Evolutionary conservation across 1,140 invertebrate genomes (phyloP), one percentile per base, ranked within the genome.

Genomic region (Vollenhovia emeryi): DNA sequence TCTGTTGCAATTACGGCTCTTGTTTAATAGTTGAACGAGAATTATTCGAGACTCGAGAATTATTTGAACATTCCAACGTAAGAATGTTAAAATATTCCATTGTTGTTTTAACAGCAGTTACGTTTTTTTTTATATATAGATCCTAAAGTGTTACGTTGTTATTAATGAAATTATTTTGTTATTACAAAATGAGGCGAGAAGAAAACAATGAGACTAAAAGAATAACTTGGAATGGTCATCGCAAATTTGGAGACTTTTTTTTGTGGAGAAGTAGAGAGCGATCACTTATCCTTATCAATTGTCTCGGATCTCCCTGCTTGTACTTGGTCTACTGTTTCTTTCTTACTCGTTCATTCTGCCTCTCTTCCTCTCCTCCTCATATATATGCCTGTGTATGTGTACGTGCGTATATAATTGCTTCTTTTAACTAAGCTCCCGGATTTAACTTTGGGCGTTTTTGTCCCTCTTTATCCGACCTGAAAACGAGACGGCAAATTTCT

Each of bases 401-500:
- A n/a, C n/a, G n/a, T n/a, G n/a, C n/a, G n/a, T 2, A 66, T 6
- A 91, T 93, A 94, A 94, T 94, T 94, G 92, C 92, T 93, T 93
- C 90, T 93, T 93, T 94, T 93, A 93, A 93, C 92, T 94, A 93
- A 94, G 92, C 92, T 93, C 90, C 86, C 45, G 90, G 90, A 93
- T 93, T 93, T 90, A 93, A 93, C 88, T 93, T 90, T 55, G 64
- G 64, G 87, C 62, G 69, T 55, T 86, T 89, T 80, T 84, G 83
- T 71, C 40, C 45, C 33, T 84, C 13, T 85, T 55, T 79, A 55
- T 73, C 55, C 68, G 52, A 57, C 40, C 11, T 30, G 21, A 18
- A 73, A 60, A 24, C 33, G 43, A 21, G 45, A 3, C 13, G 3
- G 43, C 59, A 64, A 82, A 69, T 80, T 68, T 21, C 45, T 13